Conservation (phyloP, 2,113 vertebrate species). For the Neolamprologus variostigma region DNA sequence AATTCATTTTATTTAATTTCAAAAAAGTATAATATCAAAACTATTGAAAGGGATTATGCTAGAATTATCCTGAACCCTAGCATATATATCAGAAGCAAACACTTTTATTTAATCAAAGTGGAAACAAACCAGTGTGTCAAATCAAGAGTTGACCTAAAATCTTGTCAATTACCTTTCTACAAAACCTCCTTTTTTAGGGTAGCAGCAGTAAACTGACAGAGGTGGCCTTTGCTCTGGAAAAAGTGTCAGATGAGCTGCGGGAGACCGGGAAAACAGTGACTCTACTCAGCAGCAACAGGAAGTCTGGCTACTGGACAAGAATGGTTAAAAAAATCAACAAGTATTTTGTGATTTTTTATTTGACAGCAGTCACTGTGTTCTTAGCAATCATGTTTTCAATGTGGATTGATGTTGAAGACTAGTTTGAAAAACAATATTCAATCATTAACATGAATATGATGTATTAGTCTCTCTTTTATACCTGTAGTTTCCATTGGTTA, state of each 20-base stretch:
- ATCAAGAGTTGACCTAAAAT: background rate
- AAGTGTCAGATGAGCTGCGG: background rate
- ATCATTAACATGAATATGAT: background rate
- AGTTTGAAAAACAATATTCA: background rate
- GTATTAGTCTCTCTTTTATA: background rate
- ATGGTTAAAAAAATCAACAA: background rate
- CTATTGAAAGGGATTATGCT: background rate
- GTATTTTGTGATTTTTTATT: background rate
- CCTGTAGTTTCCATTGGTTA: background rate
- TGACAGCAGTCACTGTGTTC: background rate
- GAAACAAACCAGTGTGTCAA: fast-evolving
- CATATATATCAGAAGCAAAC: background rate
- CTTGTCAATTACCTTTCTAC: background rate
- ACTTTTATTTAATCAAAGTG: background rate
- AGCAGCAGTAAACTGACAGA: background rate
- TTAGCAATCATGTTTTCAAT: background rate
- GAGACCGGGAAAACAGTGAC: background rate
- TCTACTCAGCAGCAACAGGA: background rate
- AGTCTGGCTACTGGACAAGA: background rate
- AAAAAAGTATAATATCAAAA: background rate
- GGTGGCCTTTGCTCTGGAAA: background rate
- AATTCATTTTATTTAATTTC: background rate
- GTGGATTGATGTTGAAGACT: background rate
- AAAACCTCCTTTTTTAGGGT: background rate
- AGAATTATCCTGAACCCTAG: background rate